Evolutionary conservation across 2,797 vertebrate species (phyloP), one percentile per base, ranked within the genome.

Genomic region (Pangasius sanitwongsei): DNA sequence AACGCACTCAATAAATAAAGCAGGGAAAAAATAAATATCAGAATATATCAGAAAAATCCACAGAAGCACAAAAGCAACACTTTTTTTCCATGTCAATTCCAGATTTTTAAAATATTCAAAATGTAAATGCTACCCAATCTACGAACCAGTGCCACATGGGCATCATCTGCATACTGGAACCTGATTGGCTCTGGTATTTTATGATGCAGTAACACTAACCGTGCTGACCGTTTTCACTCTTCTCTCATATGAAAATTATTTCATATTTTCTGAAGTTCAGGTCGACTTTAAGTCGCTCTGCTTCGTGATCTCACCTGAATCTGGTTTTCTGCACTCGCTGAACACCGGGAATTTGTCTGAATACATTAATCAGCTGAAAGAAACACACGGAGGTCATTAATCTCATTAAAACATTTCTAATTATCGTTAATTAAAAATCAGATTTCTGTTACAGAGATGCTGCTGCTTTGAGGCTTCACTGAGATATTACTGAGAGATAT

Each of bases 281-380:
- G 18, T 3, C 3, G 16, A 78, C 2, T 18, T 78, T 78, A 81
- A 57, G 6, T 63, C 6, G 0, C 31, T 81, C 16, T 82, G 31
- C 80, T 61, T 28, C 4, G 3, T 8, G 23, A n/a, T 91, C 95
- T 95, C 93, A 99, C 99, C 99, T 97, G 95, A 99, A 99, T 11
- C 94, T 93, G 0, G 98, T 98, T 88, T 97, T 97, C 87, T 98
- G 97, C 86, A 98, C 95, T 86, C 95, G 97, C 91, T 98, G 98
- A 3, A 93, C 94, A 0, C 97, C 97, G 0, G 97, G 95, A 90
- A 99, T 95, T 83, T 97, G 96, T 91, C 96, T 97, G 95, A 98
- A 99, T 61, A 98, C 91, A 0, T 97, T 97, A 0, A 97, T 98
- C 70, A 99, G 95, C 99, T 99, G 94, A 83, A 74, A 55, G 13